These are phyloP conservation scores for Phoxinus dragarum DNA, from an alignment of 2,797 vertebrate species.

Conservation along the genomic window DNA sequence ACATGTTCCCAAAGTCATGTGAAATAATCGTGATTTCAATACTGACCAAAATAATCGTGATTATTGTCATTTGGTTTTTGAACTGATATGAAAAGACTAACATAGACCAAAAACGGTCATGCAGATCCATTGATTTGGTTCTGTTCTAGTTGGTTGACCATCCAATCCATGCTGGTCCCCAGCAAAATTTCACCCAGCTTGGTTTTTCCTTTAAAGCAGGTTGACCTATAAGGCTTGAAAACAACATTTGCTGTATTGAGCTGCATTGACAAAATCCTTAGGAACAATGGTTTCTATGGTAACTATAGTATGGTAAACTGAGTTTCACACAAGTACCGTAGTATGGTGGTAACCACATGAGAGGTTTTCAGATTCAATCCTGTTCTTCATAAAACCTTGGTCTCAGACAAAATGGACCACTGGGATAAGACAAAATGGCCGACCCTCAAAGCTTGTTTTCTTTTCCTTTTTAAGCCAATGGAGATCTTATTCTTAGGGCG, in stretches of 20 bases:
- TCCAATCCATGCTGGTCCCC: not conserved
- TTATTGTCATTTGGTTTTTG: not conserved
- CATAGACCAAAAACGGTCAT: not conserved
- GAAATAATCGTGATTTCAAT: no score
- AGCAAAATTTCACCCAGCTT: not conserved
- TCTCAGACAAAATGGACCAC: conserved; percentile 6
- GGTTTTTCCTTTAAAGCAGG: not conserved
- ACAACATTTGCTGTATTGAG: conserved; percentile 3
- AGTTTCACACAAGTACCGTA: not conserved
- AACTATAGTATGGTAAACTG: not conserved
- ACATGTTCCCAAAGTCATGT: no score
- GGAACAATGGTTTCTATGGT: conserved; percentile 14
- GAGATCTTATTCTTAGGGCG: not conserved
- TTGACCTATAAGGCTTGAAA: not conserved
- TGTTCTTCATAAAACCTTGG: not conserved
- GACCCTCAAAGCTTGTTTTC: not conserved
- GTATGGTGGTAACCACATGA: not conserved
- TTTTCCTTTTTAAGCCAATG: not conserved
- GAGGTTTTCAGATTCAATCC: not conserved
- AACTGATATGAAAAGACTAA: not conserved
- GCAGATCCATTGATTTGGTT: not conserved
- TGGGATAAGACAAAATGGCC: not conserved
- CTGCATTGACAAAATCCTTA: not conserved
- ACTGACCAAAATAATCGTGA: no score
- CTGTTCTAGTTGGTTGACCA: not conserved